Percentiles rank a stretch among this genome's conserved stretches.
phyloP scores from a whole-genome alignment of 2,113 vertebrate genomes.

The Trematomus loennbergii region DNA sequence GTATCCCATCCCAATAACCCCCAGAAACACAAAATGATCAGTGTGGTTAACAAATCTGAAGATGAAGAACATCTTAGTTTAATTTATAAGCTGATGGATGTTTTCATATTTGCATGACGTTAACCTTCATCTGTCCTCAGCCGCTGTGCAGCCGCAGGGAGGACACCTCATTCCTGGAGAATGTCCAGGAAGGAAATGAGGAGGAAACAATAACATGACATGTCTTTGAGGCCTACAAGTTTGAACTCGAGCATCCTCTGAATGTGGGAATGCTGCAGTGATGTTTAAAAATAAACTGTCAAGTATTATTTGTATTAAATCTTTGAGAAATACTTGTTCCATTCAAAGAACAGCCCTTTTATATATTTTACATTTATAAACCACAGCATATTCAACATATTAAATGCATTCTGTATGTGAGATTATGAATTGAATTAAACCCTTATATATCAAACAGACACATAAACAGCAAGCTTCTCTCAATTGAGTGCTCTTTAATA shows the following conservation, averaged over 20 bases:
- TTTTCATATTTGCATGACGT: constrained; percentile 28
- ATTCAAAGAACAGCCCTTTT: background rate
- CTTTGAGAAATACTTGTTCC: background rate
- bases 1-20: no score
- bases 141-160: background rate
- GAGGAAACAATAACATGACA: constrained; percentile 14
- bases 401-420: background rate
- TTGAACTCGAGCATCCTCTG: background rate
- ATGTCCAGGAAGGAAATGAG: constrained; percentile 24
- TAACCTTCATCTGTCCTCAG: constrained; percentile 4
- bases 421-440: background rate
- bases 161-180: constrained; percentile 14
- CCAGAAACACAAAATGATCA: no score
- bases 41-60: background rate
- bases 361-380: background rate
- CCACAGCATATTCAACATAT: background rate
- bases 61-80: constrained; percentile 23
- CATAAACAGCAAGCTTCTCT: background rate
- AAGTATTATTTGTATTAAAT: background rate
- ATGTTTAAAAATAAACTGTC: background rate
- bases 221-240: background rate
- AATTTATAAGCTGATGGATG: background rate
- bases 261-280: background rate
- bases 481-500: background rate
- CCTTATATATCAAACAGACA: background rate